Conservation (phyloP, 2,113 vertebrate genomes). For the Drymodes brunneopygia region DNA sequence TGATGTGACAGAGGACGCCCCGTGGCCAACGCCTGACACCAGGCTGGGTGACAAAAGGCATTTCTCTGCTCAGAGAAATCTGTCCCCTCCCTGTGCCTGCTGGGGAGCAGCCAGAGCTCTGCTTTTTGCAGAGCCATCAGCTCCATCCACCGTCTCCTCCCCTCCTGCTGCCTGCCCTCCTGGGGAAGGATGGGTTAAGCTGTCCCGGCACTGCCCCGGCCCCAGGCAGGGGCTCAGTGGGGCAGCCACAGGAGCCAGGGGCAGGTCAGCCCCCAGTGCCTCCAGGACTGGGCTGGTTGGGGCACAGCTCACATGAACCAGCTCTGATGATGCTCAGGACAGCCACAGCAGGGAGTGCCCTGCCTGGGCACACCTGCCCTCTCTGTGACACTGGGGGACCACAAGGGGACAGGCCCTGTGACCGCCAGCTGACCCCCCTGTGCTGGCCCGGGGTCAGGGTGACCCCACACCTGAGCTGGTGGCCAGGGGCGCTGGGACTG, state of each 20-base stretch:
- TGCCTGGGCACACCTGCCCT: neutral
- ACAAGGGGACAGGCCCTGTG: fast-evolving
- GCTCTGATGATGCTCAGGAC: neutral
- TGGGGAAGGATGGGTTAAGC: fast-evolving
- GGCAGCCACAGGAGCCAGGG: neutral
- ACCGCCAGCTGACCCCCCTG: neutral
- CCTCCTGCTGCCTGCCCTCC: neutral
- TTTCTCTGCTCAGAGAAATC: neutral
- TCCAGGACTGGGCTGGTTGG: fast-evolving
- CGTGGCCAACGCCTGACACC: neutral
- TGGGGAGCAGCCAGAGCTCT: neutral
- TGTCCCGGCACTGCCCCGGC: fast-evolving
- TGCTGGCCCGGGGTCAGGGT: neutral
- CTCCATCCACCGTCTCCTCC: neutral
- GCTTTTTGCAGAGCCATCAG: neutral
- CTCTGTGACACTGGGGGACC: fast-evolving
- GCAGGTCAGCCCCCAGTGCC: neutral
- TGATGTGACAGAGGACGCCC: neutral
- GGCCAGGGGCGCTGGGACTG: neutral
- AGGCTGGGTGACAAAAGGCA: neutral
- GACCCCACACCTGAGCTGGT: neutral
- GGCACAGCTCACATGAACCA: neutral
- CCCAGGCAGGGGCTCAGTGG: neutral
- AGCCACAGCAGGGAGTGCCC: neutral
- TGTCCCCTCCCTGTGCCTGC: fast-evolving